Conservation (phyloP, 2,888 invertebrate genomes). For the Blastobasis adustella region DNA sequence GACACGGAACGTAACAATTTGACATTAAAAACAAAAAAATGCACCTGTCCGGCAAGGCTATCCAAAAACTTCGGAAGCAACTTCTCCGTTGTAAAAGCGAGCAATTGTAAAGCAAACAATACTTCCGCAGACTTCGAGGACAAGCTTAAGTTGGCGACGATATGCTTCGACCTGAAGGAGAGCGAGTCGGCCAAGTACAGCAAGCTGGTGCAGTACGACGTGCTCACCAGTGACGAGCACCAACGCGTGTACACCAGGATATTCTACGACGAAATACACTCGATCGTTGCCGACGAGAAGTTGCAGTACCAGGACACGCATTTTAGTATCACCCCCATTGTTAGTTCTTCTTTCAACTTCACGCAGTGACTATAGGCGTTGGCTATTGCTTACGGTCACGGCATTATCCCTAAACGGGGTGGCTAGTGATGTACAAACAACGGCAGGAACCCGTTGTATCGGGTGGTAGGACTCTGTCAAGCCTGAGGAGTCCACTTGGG, state of each 20-base stretch:
- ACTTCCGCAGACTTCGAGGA: constrained; percentile 52
- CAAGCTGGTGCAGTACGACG: constrained; percentile 56
- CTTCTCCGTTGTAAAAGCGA: no score
- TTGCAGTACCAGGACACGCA: constrained; percentile 49
- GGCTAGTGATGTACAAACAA: no score
- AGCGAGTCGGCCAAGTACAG: constrained; percentile 44
- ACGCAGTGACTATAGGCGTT: not conserved
- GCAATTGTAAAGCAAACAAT: no score
- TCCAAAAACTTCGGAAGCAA: no score
- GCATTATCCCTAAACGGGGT: no score
- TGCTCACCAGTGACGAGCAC: constrained; percentile 55
- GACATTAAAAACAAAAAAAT: no score
- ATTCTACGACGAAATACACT: constrained; percentile 59
- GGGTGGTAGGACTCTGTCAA: no score
- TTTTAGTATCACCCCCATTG: constrained; percentile 71
- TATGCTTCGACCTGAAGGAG: constrained; percentile 48
- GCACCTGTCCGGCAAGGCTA: no score
- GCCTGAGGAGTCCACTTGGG: no score
- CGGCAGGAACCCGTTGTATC: no score
- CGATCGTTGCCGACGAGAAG: constrained; percentile 54
- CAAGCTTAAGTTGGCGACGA: constrained; percentile 52
- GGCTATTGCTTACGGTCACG: not conserved
- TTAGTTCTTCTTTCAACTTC: constrained; percentile 31
- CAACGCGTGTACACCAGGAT: constrained; percentile 60
- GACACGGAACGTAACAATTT: no score